Conservation (phyloP, 2,888 invertebrate genomes). For the Mythimna lalbum region DNA sequence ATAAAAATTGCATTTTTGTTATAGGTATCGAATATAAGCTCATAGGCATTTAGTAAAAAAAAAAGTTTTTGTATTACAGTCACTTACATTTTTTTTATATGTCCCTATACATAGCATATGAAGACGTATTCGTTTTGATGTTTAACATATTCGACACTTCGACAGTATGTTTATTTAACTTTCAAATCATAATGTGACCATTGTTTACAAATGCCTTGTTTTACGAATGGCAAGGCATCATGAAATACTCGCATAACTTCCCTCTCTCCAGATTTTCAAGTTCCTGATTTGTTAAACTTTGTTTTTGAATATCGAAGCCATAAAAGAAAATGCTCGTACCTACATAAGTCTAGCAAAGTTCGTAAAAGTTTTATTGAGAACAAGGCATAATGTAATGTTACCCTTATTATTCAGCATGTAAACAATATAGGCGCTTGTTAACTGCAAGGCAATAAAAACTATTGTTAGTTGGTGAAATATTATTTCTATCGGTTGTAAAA, state of each 20-base stretch:
- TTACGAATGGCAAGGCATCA: no score
- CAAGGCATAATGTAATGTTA: conserved; percentile 70
- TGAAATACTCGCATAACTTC: not conserved
- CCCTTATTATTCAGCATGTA: conserved; percentile 73
- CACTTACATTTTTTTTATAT: no score
- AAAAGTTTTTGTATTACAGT: no score
- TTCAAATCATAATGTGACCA: not conserved
- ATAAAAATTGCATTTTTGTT: no score
- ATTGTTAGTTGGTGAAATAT: conserved; percentile 67
- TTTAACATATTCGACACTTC: not conserved
- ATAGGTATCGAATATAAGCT: no score
- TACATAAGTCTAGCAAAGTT: conserved; percentile 57
- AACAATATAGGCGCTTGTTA: conserved; percentile 73
- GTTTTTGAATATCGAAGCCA: conserved; percentile 57
- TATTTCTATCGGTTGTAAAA: conserved; percentile 69
- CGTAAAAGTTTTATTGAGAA: conserved; percentile 69
- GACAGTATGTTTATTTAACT: not conserved
- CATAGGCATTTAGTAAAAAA: no score
- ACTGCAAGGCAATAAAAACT: conserved; percentile 69
- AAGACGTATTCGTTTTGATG: conserved; percentile 3
- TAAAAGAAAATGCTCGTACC: conserved; percentile 61
- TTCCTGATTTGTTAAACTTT: conserved; percentile 49
- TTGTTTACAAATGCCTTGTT: no score
- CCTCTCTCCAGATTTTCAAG: conserved; percentile 5
- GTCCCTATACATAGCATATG: no score